phyloP scores from a whole-genome alignment of 2,888 invertebrate species.

The Acanthosepion pharaonis region DNA sequence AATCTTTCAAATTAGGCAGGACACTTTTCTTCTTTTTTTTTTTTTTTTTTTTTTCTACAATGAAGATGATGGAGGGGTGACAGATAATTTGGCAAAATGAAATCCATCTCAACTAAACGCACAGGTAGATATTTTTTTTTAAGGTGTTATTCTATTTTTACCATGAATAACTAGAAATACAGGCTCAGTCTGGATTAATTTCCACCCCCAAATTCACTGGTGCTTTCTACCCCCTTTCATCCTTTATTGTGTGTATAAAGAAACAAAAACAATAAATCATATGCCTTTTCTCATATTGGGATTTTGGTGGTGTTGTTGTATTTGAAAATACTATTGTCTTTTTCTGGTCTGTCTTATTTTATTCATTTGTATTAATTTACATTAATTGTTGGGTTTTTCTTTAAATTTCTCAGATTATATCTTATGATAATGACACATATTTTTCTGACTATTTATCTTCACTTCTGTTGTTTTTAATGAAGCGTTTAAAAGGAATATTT shows the following conservation, averaged over 20 bases:
- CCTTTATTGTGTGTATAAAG: neutral
- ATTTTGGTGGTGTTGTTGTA: neutral
- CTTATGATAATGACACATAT: no score
- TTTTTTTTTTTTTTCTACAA: neutral
- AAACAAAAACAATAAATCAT: neutral
- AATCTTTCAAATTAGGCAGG: neutral
- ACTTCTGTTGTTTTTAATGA: no score
- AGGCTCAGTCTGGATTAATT: neutral
- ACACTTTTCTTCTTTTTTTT: neutral
- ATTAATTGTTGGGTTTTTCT: no score
- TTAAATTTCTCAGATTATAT: no score
- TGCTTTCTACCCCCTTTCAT: neutral
- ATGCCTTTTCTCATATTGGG: neutral
- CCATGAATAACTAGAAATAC: neutral
- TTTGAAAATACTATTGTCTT: neutral
- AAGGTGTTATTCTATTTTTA: neutral
- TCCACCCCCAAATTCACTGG: neutral
- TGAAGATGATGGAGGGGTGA: neutral
- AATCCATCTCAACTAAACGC: slow-evolving; percentile 22
- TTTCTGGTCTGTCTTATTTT: neutral
- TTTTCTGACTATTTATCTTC: no score
- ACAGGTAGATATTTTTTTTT: neutral
- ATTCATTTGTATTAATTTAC: neutral
- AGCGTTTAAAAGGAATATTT: no score
- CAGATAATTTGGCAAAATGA: neutral